Evolutionary conservation across 2,888 invertebrate genomes (phyloP).

Genomic region (Polylopha cassiicola): DNA sequence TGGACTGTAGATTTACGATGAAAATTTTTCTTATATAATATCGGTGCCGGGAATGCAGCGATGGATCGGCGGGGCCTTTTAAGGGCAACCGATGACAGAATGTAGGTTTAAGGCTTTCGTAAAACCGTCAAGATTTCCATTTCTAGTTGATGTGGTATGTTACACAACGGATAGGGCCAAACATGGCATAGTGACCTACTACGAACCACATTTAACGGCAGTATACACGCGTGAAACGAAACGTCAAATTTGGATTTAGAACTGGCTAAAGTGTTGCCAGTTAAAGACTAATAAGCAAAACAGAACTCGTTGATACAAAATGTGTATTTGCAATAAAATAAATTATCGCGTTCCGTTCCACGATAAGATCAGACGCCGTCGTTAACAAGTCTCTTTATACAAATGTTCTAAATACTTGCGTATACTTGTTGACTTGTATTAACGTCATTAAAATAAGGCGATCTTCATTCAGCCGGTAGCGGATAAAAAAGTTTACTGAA

Average conservation of each 20-base stretch:
- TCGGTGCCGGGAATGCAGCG: conserved; percentile 23
- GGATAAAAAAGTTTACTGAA: too few relatives aligned
- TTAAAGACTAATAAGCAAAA: background rate
- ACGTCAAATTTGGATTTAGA: conserved; percentile 2
- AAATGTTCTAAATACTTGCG: too few relatives aligned
- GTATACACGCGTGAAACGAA: conserved; percentile 12
- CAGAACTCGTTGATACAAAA: background rate
- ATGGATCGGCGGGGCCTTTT: background rate
- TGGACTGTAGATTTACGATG: conserved; percentile 16
- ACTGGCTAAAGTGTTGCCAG: background rate
- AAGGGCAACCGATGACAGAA: conserved; percentile 17
- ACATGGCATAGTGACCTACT: conserved; percentile 35
- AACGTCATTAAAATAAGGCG: too few relatives aligned
- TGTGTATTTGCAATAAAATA: too few relatives aligned
- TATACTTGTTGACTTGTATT: too few relatives aligned
- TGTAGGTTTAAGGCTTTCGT: conserved; percentile 21
- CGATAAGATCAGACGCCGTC: too few relatives aligned
- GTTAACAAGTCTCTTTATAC: too few relatives aligned
- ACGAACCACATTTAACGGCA: conserved; percentile 13
- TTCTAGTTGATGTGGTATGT: conserved; percentile 22
- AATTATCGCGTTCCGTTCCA: too few relatives aligned
- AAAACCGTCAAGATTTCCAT: conserved; percentile 27
- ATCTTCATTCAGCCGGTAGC: too few relatives aligned
- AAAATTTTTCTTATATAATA: conserved; percentile 36
- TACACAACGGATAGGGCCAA: conserved; percentile 33